These are phyloP conservation scores for Cephalotes varians DNA, from an alignment of 2,888 invertebrate genomes.

Conservation along the genomic window DNA sequence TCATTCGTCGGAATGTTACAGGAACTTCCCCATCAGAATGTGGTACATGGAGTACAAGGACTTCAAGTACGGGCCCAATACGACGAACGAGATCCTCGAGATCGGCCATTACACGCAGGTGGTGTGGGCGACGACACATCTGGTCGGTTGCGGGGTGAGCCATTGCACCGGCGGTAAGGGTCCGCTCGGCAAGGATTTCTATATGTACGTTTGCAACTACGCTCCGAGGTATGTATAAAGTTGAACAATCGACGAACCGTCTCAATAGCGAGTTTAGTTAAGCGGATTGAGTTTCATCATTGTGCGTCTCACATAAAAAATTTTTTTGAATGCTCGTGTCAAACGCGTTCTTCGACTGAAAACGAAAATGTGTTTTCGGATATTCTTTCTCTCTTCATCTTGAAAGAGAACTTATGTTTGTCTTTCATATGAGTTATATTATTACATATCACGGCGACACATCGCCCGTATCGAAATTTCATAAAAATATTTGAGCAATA, in stretches of 20 bases:
- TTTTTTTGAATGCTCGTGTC: background rate
- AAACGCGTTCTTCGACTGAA: background rate
- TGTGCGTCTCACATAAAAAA: background rate
- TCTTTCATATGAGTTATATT: background rate
- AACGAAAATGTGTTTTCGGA: background rate
- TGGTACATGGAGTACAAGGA: constrained; percentile 92
- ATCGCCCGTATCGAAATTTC: background rate
- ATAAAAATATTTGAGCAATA: background rate
- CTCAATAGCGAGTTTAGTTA: background rate
- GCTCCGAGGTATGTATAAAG: constrained; percentile 91
- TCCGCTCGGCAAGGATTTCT: constrained; percentile 89
- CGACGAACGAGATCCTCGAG: constrained; percentile 87
- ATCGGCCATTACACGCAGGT: constrained; percentile 94
- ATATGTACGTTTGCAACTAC: constrained; percentile 94
- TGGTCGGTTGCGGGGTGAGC: constrained; percentile 92
- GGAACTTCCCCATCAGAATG: constrained; percentile 92
- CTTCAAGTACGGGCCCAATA: constrained; percentile 90
- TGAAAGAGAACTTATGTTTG: background rate
- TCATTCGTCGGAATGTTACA: constrained; percentile 78
- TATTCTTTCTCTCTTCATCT: background rate
- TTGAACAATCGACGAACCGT: background rate
- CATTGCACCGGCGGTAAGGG: constrained; percentile 88
- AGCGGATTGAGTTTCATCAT: background rate
- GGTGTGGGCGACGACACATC: constrained; percentile 93
- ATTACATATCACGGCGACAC: background rate